These are phyloP conservation scores for Dicaeum eximium DNA, from an alignment of 2,113 vertebrate genomes.

Conservation along the genomic window DNA sequence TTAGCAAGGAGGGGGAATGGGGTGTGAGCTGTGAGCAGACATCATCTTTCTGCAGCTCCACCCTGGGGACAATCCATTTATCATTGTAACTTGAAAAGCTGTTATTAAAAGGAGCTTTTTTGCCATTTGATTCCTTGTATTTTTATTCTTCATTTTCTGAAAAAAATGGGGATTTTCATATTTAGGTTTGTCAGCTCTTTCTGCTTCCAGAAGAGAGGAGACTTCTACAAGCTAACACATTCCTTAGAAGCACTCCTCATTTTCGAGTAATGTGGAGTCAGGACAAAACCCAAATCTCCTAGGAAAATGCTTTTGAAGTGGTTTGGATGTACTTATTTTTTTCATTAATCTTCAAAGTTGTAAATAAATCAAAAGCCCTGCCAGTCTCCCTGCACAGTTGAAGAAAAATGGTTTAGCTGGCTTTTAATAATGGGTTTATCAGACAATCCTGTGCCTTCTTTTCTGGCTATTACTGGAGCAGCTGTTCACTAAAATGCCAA, in stretches of 20 bases:
- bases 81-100: neutral
- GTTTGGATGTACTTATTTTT: neutral
- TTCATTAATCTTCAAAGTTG: neutral
- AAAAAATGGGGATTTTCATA: neutral
- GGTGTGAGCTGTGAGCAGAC: neutral
- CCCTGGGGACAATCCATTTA: neutral
- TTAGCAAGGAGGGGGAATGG: neutral
- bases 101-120: slow-evolving; percentile 25
- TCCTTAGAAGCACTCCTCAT: neutral
- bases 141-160: neutral
- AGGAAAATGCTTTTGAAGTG: neutral
- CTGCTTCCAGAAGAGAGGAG: neutral
- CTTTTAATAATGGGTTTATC: neutral
- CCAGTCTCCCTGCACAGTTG: neutral
- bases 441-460: neutral
- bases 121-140: neutral
- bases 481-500: neutral
- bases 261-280: neutral
- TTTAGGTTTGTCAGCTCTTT: neutral
- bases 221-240: neutral
- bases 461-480: neutral
- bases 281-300: neutral
- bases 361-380: neutral
- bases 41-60: neutral
- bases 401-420: neutral